Conservation (phyloP, 2,797 vertebrate genomes). For the Microtus obscurus region DNA sequence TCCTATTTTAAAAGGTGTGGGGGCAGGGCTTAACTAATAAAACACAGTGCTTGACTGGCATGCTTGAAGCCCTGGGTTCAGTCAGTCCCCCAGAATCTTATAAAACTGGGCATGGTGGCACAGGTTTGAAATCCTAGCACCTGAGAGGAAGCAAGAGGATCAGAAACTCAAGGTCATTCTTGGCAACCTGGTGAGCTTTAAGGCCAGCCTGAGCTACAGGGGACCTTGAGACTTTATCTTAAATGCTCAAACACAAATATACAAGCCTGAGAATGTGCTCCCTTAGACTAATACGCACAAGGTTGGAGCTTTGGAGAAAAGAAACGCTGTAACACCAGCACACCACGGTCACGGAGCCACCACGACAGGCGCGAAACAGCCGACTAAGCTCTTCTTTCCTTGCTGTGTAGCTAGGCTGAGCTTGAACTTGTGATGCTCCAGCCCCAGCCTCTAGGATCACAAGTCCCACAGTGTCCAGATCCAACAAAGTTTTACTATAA, state of each 20-base stretch:
- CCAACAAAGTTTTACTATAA: conserved; percentile 20
- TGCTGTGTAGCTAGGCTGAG: neutral
- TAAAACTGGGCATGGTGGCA: neutral
- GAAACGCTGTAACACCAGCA: neutral
- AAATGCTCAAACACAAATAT: neutral
- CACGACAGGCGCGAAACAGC: neutral
- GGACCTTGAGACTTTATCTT: neutral
- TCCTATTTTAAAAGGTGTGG: neutral
- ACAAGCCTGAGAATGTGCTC: neutral
- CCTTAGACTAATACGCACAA: conserved; percentile 24
- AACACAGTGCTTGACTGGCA: neutral
- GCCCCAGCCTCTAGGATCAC: neutral
- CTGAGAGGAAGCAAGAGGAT: neutral
- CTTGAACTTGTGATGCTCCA: neutral
- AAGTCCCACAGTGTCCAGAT: too few relatives aligned
- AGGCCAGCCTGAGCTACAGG: neutral
- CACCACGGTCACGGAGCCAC: neutral
- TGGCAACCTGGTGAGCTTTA: neutral
- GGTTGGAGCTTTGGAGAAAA: conserved; percentile 1
- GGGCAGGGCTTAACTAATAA: neutral
- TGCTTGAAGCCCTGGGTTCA: neutral
- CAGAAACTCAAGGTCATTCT: neutral
- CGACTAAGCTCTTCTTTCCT: neutral
- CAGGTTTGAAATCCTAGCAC: neutral
- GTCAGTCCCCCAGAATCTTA: neutral